Base-by-base conservation (phyloP, 92 coral and sea anemone species). In the Montipora capitata region DNA sequence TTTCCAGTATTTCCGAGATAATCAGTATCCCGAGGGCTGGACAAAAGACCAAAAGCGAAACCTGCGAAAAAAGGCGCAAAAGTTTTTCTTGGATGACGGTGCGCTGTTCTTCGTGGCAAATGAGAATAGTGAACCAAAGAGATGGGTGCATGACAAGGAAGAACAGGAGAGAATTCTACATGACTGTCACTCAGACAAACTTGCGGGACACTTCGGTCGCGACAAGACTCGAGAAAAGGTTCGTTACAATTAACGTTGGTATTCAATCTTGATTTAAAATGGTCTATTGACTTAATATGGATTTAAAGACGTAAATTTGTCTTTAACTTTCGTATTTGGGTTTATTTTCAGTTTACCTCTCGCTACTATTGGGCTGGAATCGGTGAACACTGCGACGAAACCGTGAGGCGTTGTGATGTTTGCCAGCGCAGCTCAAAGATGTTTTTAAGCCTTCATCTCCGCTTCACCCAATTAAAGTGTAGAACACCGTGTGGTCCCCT, bases 401-500 rank as follows among this genome's bases (percentile, higher is more conserved):
- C 73, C 13, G 85, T 86, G 15, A 78, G 62, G 68, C 65, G 81
- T 44, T 87, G 91, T 45, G 79, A 87, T 67, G 79, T 87, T 42
- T 87, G 86, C 74, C 87, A 87, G 65, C 91, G 91, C 74, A 87
- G 73, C 74, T 74, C 71, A 43, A 87, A 87, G 72, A 67, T 58
- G 10, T 87, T 87, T 68, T 51, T 43, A 71, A 72, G 71, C 74
- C 76, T 10, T 67, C 91, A 43, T 45, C 86, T 48, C 71, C 64
- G 76, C 88, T 88, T 14, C 92, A 88, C 59, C 88, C 92, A 35
- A 75, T 88, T 43, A 43, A 48, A 81, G 83, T 82, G 56, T 38
- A 88, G 76, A 66, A 83, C 80, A 81, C 81, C 39, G 92, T 88
- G 38, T 88, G 92, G 92, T n/a, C 83, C 92, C 52, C 83, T 88